Evolutionary conservation across 2,888 invertebrate genomes (phyloP).

Genomic region (Acleris emargana): DNA sequence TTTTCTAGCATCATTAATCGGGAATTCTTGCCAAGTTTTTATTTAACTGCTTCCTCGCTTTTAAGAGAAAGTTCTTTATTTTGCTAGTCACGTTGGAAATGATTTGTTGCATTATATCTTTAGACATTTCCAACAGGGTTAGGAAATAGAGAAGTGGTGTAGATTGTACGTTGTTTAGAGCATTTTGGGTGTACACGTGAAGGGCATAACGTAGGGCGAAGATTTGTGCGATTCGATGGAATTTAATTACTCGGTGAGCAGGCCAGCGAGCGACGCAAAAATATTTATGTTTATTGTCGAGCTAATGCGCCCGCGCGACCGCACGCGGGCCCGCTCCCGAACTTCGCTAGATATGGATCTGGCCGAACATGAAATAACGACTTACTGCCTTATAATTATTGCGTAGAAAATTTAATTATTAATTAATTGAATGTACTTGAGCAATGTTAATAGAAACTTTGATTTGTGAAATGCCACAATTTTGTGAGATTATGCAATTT

Average conservation of each 20-base stretch:
- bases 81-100: neutral
- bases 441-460: neutral
- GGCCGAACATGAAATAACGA: neutral
- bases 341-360: conserved; percentile 15
- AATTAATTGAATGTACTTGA: neutral
- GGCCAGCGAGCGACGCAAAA: conserved; percentile 77
- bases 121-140: neutral
- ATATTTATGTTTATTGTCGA: conserved; percentile 82
- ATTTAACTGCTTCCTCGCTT: neutral
- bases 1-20: conserved; percentile 2
- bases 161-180: conserved; percentile 14
- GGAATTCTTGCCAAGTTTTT: neutral
- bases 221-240: conserved; percentile 81
- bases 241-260: conserved; percentile 78
- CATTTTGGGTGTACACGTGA: conserved; percentile 48
- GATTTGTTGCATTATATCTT: neutral
- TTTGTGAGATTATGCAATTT: no score
- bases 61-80: neutral
- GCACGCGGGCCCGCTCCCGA: conserved; percentile 49
- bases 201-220: conserved; percentile 60
- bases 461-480: no score
- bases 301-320: conserved; percentile 74
- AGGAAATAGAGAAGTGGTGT: neutral
- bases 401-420: neutral
- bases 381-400: neutral